These are phyloP conservation scores for Sinosuthora webbiana DNA, from an alignment of 2,113 vertebrate species.

Conservation along the genomic window DNA sequence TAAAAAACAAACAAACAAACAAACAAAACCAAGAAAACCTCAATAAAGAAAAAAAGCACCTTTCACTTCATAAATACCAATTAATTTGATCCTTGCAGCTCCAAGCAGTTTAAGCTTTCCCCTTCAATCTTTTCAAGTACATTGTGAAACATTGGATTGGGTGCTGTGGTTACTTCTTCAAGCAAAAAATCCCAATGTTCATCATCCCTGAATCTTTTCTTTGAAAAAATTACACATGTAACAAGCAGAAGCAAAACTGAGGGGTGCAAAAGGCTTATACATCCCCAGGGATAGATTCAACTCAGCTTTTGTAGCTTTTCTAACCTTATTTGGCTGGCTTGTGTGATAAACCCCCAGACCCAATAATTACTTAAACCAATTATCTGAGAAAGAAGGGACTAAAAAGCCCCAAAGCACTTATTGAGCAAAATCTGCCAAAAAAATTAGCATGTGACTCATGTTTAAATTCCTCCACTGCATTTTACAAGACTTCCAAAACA, in stretches of 20 bases:
- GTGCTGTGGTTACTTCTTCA: not conserved
- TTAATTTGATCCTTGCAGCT: not conserved
- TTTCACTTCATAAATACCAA: not conserved
- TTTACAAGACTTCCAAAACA: not conserved
- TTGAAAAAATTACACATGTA: not conserved
- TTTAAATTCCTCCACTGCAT: not conserved
- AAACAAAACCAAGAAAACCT: no score
- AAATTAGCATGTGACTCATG: not conserved
- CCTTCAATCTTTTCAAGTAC: not conserved
- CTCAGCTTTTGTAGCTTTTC: not conserved
- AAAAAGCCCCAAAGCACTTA: rapidly evolving
- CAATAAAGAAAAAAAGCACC: not conserved
- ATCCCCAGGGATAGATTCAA: not conserved
- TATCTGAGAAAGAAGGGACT: not conserved
- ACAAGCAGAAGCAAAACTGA: not conserved
- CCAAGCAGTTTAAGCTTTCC: not conserved
- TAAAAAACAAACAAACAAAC: not conserved
- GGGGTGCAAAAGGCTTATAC: not conserved
- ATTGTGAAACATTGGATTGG: not conserved
- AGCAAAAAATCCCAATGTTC: not conserved
- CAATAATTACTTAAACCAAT: not conserved
- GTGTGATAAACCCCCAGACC: not conserved
- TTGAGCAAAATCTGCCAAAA: not conserved
- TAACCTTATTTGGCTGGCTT: not conserved
- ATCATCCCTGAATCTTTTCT: not conserved